These are phyloP conservation scores for Halichoerus grypus DNA, from an alignment of 2,113 vertebrate species.

Conservation along the genomic window DNA sequence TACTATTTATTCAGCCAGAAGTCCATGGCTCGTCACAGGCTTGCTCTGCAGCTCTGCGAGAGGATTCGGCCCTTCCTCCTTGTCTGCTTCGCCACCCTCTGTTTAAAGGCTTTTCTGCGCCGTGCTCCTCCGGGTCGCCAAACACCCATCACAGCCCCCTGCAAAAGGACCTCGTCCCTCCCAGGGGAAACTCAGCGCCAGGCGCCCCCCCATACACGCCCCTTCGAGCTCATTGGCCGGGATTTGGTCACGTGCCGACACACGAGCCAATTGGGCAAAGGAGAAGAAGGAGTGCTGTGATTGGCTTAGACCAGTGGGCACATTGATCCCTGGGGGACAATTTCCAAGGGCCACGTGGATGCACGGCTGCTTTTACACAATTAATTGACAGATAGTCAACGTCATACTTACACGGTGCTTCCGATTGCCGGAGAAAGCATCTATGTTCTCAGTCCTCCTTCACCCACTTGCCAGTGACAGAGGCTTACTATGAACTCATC, in stretches of 20 bases:
- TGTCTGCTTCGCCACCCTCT: too few species aligned
- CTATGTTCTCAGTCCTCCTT: background rate
- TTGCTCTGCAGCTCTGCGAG: background rate
- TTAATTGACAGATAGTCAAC: background rate
- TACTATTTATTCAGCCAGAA: background rate
- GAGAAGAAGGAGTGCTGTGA: background rate
- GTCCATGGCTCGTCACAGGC: background rate
- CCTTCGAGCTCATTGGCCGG: background rate
- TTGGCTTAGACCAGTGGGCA: background rate
- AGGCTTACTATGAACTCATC: too few species aligned
- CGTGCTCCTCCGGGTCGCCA: background rate
- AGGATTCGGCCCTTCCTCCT: too few species aligned
- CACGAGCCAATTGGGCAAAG: background rate
- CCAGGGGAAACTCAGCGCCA: too few species aligned
- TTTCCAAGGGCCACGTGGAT: background rate
- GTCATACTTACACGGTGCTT: background rate
- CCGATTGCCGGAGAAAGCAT: background rate
- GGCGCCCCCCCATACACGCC: accelerated
- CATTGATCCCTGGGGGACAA: background rate
- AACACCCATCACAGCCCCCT: background rate
- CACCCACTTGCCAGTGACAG: background rate
- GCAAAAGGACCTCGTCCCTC: accelerated
- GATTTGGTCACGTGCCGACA: background rate
- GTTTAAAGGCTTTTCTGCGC: background rate
- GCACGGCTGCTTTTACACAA: background rate